Conservation (phyloP, 2,888 invertebrate genomes). For the Lithosia quadra region DNA sequence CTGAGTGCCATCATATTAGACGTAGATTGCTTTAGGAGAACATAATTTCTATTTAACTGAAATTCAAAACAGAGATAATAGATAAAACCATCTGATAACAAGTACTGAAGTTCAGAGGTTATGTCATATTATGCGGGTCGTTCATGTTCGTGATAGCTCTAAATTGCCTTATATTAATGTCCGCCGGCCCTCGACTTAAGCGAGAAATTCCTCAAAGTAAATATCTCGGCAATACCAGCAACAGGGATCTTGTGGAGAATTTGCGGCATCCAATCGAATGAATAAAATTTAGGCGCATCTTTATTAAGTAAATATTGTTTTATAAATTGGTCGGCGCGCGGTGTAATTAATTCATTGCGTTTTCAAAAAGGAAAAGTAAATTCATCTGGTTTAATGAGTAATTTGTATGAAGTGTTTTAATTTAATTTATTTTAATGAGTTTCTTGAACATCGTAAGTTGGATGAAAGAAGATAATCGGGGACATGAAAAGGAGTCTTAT, state of each 20-base stretch:
- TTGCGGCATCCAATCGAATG: conserved; percentile 35
- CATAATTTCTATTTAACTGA: conserved; percentile 26
- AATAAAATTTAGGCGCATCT: conserved; percentile 36
- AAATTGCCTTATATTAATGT: conserved; percentile 53
- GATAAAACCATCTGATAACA: conserved; percentile 45
- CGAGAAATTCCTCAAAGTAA: conserved; percentile 43
- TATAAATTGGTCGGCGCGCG: conserved; percentile 17
- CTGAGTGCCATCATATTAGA: neutral
- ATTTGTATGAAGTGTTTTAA: conserved; percentile 5
- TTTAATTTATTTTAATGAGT: conserved; percentile 5
- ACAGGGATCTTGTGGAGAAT: conserved; percentile 31
- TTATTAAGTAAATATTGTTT: conserved; percentile 42
- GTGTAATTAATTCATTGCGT: conserved; percentile 34
- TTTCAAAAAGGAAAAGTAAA: conserved; percentile 12
- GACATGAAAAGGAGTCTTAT: neutral
- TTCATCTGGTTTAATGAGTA: conserved; percentile 11
- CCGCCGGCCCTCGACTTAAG: conserved; percentile 24
- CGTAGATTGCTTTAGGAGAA: neutral
- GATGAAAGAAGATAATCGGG: neutral
- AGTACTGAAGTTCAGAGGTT: conserved; percentile 53
- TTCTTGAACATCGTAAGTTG: neutral
- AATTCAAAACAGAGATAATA: conserved; percentile 24
- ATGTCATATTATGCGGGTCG: conserved; percentile 65
- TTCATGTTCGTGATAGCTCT: conserved; percentile 59
- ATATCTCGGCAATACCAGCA: conserved; percentile 34